Percentiles rank a stretch among this genome's conserved stretches.
Evolutionary conservation across 2,797 vertebrate genomes (phyloP).

Genomic region (Poecilia gillii): DNA sequence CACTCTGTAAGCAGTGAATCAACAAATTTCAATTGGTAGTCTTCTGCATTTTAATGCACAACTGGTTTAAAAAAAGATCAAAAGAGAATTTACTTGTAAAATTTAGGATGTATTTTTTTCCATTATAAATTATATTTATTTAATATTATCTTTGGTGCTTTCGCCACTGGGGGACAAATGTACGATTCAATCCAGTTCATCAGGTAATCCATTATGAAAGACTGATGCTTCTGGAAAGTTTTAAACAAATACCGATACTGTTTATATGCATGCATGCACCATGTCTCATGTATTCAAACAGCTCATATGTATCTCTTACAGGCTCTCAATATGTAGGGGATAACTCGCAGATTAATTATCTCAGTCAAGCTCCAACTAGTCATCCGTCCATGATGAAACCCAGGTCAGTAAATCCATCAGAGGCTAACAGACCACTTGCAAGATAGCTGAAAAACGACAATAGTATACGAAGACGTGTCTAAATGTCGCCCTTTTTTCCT

Average conservation of each 20-base stretch:
- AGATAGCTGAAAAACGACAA: neutral
- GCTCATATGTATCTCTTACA: conserved; percentile 23
- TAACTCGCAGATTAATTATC: conserved; percentile 21
- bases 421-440: neutral
- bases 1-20: neutral
- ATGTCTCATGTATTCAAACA: conserved; percentile 7
- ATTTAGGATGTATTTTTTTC: neutral
- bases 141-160: neutral
- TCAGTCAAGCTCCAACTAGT: conserved; percentile 11
- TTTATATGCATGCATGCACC: neutral
- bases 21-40: neutral
- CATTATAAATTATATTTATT: neutral
- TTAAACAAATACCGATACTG: neutral
- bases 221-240: neutral
- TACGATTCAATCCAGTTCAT: neutral
- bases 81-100: neutral
- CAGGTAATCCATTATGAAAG: neutral
- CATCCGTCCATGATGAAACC: conserved; percentile 9
- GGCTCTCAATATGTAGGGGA: conserved; percentile 7
- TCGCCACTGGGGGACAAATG: neutral
- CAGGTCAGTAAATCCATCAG: neutral
- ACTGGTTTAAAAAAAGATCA: neutral
- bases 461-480: neutral
- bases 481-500: neutral
- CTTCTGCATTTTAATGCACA: neutral